These are phyloP conservation scores for Leucophenga maculata DNA, from an alignment of 2,888 invertebrate genomes.

Conservation along the genomic window DNA sequence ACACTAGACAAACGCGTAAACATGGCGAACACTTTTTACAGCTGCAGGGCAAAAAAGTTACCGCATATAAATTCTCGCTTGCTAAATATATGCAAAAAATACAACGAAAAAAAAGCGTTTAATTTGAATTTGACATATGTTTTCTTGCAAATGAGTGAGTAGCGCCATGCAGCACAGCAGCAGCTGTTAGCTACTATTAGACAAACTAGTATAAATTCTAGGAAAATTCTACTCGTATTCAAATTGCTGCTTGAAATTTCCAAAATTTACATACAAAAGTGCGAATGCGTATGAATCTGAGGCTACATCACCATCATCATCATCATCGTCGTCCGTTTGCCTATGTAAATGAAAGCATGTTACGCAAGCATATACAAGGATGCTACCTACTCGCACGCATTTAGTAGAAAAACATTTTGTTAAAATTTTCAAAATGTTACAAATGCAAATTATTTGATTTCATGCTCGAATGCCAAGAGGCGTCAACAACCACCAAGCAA, in stretches of 20 bases:
- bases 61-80: slow-evolving; percentile 7
- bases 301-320: neutral
- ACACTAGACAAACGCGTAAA: slow-evolving; percentile 7
- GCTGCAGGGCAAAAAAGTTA: slow-evolving; percentile 8
- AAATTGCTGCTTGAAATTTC: slow-evolving; percentile 3
- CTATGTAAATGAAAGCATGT: too few relatives aligned
- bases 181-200: too few relatives aligned
- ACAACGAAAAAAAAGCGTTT: slow-evolving; percentile 6
- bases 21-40: neutral
- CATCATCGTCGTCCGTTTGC: too few relatives aligned
- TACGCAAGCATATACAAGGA: too few relatives aligned
- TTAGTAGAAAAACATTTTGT: neutral
- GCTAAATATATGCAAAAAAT: neutral
- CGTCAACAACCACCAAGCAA: neutral
- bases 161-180: neutral
- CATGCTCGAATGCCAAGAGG: slow-evolving; percentile 16
- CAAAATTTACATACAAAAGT: slow-evolving; percentile 19
- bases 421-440: slow-evolving; percentile 21
- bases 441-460: slow-evolving; percentile 23
- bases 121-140: slow-evolving; percentile 24
- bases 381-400: too few relatives aligned
- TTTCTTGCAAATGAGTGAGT: neutral
- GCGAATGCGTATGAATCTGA: slow-evolving; percentile 13
- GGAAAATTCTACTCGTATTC: too few relatives aligned
- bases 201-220: too few relatives aligned